Base-by-base conservation (phyloP, 2,888 invertebrate species). In the Eurytoma adleriae region DNA sequence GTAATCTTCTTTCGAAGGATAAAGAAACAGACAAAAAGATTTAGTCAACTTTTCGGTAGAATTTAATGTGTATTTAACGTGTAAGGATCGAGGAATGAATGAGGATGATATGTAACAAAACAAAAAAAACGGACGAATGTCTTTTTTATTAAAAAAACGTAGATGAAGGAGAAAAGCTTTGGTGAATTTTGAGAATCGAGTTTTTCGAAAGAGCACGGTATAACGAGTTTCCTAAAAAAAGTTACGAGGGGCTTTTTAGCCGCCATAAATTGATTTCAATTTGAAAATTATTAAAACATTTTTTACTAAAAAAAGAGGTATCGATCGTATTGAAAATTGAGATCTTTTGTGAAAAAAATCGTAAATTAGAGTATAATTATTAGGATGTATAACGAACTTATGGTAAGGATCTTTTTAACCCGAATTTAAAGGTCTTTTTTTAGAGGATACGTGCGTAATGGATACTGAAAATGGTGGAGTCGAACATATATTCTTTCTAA, bases 151-250 rank as follows among this genome's bases (percentile, higher is more conserved):
- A 81, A 76, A 76, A 78, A 77, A 76, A 78, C 18, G 52, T 80
- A 76, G 79, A 76, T 81, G 48, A 24, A 70, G 54, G 62, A 30
- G 74, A 74, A 64, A 77, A 78, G 68, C 59, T 62, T 61, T 61
- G 70, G 50, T 30, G 54, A 69, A 72, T 76, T 10, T 71, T 57
- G 61, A 75, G 67, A 75, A 75, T 77, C 72, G 59, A 78, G 59
- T 82, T 82, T 82, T 78, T 76, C 69, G n/a, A 82, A 57, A 84
- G 88, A 87, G 89, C 88, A 89, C 87, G 89, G 89, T 89, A 90
- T 88, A 85, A 86, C 85, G 73, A 87, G 89, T 89, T 89, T 82
- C 82, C 89, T 86, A 88, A 87, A 84, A 83, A 83, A 40, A 40
- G 40, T 79, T 83, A 68, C 83, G 78, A 81, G 75, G 75, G 81